Base-by-base conservation (phyloP, 2,113 vertebrate species). In the Variabilichromis moorii region DNA sequence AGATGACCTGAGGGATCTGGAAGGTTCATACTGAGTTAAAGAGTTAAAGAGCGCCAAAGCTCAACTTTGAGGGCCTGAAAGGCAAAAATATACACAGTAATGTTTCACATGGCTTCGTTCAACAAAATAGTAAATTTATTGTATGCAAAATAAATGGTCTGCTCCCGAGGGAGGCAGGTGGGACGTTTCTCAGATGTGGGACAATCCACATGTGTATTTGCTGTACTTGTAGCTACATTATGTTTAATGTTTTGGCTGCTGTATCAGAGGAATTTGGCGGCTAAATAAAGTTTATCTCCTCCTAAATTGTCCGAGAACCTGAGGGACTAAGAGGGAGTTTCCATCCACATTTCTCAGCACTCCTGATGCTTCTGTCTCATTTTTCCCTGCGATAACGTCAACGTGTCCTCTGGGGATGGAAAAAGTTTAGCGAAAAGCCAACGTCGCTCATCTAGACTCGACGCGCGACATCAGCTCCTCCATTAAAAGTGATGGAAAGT, bases 131-230 rank as follows among this genome's bases (percentile, higher is more conserved):
- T 45, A 10, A 45, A 45, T 42, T 10, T 73, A 73, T 26, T 45
- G 21, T 73, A 16, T 42, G 19, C 3, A 73, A 45, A 45, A 73
- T 9, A 14, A 71, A 45, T 3, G 0, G 0, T 0, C 37, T 7
- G 37, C 24, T 73, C 21, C 14, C 2, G 68, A 26, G 7, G 37
- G 37, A 45, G 68, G 21, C 68, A 73, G n/a, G 12, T 73, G 37
- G 37, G 21, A 2, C 6, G 7, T 21, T 37, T 68, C n/a, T 71
- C 66, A 71, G 66, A 68, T 16, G 14, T 76, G 68, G 21, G 24
- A 19, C 24, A 17, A 28, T 76, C 21, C 13, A 40, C 35, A 28
- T 28, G 40, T 76, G 5, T 66, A n/a, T 12, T 12, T 47, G 40
- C 40, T 45, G 13, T 5, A 1, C n/a, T 68, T 21, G 63, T 40